Evolutionary conservation across 2,797 vertebrate species (phyloP), one percentile per base, ranked within the genome.

Genomic region (Urocyon cinereoargenteus): DNA sequence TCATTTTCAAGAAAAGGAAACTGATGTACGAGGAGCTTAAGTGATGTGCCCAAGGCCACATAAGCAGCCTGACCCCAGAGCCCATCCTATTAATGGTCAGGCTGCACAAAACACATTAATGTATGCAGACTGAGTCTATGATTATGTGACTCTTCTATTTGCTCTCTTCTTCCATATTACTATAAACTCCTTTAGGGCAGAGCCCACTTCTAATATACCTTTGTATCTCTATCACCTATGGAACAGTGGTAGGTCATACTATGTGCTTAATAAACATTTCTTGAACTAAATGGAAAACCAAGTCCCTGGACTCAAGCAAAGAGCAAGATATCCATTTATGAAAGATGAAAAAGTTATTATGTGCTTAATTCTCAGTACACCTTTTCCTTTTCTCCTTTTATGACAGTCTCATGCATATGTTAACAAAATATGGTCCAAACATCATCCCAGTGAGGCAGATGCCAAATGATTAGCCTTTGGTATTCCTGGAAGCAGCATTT

Each of bases 401-500:
- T 6, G 40, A 88, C 77, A 86, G 84, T 13, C 53, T 96, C 85
- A 91, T 81, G 15, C 51, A 81, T 77, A 79, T 91, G 72, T 92
- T 96, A 95, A 91, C 70, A 97, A 93, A 82, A 85, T 78, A 24
- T 4, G 87, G 13, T 26, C 90, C 81, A 59, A 57, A 64, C 49
- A 8, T 75, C 28, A 55, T 84, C 93, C 72, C 28, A 15, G 22
- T 0, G 85, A 82, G 84, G 61, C 78, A 90, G 66, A 51, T 6
- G 22, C 90, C 96, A 92, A 78, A 83, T 78, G 57, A 55, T 66
- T 88, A 10, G 45, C 85, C 19, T 26, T 34, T 55, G 28, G 61
- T 94, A 11, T 86, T 97, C 83, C 96, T 86, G 36, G 96, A 92
- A 97, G 95, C 88, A 45, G 45, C 66, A 6, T 73, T 86, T 84